phyloP scores from a whole-genome alignment of 2,113 vertebrate species.

The Eurypyga helias region DNA sequence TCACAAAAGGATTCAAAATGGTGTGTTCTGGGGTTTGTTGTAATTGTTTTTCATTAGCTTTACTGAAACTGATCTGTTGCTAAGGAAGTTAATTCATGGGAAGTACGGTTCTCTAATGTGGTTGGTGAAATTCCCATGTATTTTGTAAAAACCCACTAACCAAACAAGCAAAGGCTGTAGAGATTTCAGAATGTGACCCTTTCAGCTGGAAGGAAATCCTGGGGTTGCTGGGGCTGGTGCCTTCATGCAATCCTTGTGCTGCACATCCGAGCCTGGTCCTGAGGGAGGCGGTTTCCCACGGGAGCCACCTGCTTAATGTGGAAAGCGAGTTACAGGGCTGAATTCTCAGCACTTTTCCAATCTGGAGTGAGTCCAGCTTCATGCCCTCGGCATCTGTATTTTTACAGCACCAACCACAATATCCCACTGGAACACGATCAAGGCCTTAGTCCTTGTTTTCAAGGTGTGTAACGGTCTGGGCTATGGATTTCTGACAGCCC shows the following conservation, averaged over 20 bases:
- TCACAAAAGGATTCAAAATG: not conserved
- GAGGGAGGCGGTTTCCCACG: not conserved
- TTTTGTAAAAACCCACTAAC: not conserved
- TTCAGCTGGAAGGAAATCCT: not conserved
- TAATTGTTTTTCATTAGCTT: not conserved
- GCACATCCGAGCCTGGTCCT: not conserved
- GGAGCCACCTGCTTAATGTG: not conserved
- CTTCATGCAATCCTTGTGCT: not conserved
- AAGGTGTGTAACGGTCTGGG: not conserved
- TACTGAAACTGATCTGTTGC: not conserved
- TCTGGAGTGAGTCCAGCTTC: not conserved
- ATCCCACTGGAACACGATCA: not conserved
- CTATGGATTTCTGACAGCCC: not conserved
- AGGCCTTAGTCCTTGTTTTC: not conserved
- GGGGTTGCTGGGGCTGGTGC: too few species aligned
- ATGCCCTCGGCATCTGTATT: not conserved
- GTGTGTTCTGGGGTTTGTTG: accelerated
- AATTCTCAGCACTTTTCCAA: not conserved
- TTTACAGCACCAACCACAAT: not conserved
- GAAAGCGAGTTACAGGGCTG: not conserved
- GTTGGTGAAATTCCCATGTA: not conserved
- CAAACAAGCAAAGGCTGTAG: not conserved
- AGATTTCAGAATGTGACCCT: too few species aligned
- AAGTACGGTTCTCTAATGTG: not conserved
- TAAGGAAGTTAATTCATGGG: not conserved